Evolutionary conservation across 35 echinoderm and acorn worm genomes (phyloP).

Genomic region (Eucidaris tribuloides): DNA sequence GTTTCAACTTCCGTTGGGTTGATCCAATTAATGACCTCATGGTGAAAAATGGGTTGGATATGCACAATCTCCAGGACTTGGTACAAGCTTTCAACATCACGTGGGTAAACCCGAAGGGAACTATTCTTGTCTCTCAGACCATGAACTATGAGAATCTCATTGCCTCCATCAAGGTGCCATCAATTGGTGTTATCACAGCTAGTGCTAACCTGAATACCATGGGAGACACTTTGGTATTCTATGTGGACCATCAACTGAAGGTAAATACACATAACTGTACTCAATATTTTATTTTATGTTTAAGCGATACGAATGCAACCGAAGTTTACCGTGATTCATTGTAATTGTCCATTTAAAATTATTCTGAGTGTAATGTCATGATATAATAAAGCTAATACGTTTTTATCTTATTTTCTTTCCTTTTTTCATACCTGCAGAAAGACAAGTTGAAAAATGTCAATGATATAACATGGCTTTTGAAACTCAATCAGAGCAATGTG

Average conservation of each 20-base stretch:
- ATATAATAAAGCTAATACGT: neutral
- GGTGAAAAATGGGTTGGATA: slow-evolving; percentile 12
- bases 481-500: slow-evolving; percentile 85
- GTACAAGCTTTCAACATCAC: slow-evolving; percentile 10
- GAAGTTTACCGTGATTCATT: too few relatives aligned
- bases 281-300: neutral
- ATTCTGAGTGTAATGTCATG: neutral
- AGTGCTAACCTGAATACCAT: slow-evolving; percentile 63
- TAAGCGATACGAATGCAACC: too few relatives aligned
- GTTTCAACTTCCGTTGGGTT: neutral
- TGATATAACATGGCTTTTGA: slow-evolving; percentile 74
- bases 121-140: slow-evolving; percentile 21
- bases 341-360: neutral
- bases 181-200: slow-evolving; percentile 48
- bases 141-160: slow-evolving; percentile 47
- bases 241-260: slow-evolving; percentile 56
- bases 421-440: slow-evolving; percentile 29
- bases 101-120: slow-evolving; percentile 23
- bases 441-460: slow-evolving; percentile 48
- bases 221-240: slow-evolving; percentile 72
- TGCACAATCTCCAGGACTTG: slow-evolving; percentile 29
- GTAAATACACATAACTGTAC: slow-evolving; percentile 51
- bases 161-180: slow-evolving; percentile 43
- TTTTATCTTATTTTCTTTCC: neutral
- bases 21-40: neutral